Evolutionary conservation across 1,140 invertebrate species (phyloP), one percentile per base, ranked within the genome.

Genomic region (Drosophila novamexicana): DNA sequence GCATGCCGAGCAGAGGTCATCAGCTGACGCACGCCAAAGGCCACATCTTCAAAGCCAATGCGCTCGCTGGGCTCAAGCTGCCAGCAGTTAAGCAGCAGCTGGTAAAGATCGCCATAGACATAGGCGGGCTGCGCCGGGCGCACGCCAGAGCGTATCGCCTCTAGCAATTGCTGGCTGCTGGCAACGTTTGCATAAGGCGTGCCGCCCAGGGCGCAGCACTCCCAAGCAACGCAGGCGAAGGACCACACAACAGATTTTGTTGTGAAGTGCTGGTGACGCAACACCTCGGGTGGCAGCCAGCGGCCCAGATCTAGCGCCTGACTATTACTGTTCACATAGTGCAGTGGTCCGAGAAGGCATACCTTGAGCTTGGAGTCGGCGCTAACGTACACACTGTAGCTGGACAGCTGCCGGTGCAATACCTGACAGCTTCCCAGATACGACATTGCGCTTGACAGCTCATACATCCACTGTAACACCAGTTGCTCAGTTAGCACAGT

Each of bases 11-110:
- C 75, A 53, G 91, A 92, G 14, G 91, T 92, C 88, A 92, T 91
- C 44, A 92, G 59, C 61, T 92, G 92, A 39, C 91, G 85, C 12
- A 93, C 83, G 64, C 79, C 90, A 68, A 92, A 91, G 10, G 92
- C 91, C 47, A 96, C 93, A 83, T 95, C 94, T 40, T 93, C 90
- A 82, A 96, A 96, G 18, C 93, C 93, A 9, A 96, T 97, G 75
- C 97, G 93, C 79, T 98, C 97, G 77, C 96, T 95, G 6, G 95
- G 94, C 91, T 97, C 96, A n/a, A 95, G 86, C 82, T 96, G 96
- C 97, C 97, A 98, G 83, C 97, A 97, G 71, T 97, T 95, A 6
- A 96, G 93, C 93, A 97, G 96, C 47, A 97, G 92, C 91, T 97
- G 96, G 90, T 97, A 97, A 22, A 97, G 92, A 67, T 96, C 95